Evolutionary conservation across 2,888 invertebrate species (phyloP).

Genomic region (Hypolimnas misippus): DNA sequence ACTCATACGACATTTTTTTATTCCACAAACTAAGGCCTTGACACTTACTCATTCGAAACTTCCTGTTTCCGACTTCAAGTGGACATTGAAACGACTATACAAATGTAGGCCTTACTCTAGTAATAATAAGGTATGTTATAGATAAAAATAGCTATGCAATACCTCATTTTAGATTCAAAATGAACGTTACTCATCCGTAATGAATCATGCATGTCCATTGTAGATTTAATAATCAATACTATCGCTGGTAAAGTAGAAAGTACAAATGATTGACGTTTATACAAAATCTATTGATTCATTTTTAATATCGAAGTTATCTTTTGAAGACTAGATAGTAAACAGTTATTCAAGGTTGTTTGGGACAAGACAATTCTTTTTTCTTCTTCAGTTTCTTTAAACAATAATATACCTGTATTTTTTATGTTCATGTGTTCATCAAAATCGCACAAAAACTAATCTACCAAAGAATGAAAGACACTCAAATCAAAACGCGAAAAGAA

Average conservation of each 20-base stretch:
- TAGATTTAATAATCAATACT: constrained; percentile 26
- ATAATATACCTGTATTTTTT: no score
- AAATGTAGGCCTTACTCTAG: neutral
- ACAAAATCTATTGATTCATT: neutral
- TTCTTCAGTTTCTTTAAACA: no score
- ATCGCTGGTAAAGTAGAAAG: constrained; percentile 17
- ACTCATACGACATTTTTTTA: constrained; percentile 1
- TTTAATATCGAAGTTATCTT: neutral
- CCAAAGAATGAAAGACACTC: no score
- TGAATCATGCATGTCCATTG: constrained; percentile 31
- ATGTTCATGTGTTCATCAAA: no score
- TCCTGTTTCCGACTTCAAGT: constrained; percentile 37
- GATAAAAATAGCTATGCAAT: neutral
- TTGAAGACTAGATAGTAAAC: no score
- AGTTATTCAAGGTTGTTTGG: no score
- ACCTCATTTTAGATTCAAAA: constrained; percentile 30
- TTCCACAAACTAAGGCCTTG: constrained; percentile 17
- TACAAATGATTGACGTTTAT: neutral
- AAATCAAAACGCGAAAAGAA: no score
- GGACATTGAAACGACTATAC: neutral
- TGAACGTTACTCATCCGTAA: constrained; percentile 27
- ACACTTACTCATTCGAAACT: constrained; percentile 37
- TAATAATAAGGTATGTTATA: neutral
- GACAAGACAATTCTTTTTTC: no score
- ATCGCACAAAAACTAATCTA: no score